phyloP scores from a whole-genome alignment of 2,888 invertebrate species.

The Phortica okadai region DNA sequence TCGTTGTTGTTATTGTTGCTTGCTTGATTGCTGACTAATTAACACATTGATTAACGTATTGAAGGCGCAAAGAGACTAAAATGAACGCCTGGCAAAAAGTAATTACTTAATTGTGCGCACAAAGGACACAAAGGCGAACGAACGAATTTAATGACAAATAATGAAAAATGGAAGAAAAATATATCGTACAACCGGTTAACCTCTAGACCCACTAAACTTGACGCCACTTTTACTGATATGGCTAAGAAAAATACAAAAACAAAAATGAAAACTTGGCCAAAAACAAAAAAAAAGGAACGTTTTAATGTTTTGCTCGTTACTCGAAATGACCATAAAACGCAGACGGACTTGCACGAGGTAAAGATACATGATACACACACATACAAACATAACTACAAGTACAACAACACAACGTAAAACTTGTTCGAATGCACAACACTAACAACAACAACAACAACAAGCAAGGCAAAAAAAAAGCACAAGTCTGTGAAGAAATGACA shows the following conservation, averaged over 20 bases:
- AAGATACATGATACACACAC: slow-evolving; percentile 1
- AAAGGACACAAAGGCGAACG: slow-evolving; percentile 20
- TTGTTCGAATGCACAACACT: slow-evolving; percentile 1
- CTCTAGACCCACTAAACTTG: slow-evolving; percentile 57
- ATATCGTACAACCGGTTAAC: slow-evolving; percentile 48
- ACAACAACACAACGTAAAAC: slow-evolving; percentile 10
- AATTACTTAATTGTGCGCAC: slow-evolving; percentile 2
- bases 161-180: slow-evolving; percentile 33
- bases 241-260: slow-evolving; percentile 38
- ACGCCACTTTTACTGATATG: slow-evolving; percentile 62
- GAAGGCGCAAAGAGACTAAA: slow-evolving; percentile 9
- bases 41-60: slow-evolving; percentile 51
- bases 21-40: slow-evolving; percentile 49
- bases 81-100: slow-evolving; percentile 32
- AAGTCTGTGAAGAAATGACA: slow-evolving; percentile 36
- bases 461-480: slow-evolving; percentile 54
- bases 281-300: background rate
- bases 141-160: background rate
- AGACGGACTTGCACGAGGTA: slow-evolving; percentile 11
- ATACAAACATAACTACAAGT: background rate
- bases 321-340: slow-evolving; percentile 27
- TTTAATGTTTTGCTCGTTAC: slow-evolving; percentile 28
- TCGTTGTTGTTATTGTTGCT: background rate
- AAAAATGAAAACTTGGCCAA: background rate
- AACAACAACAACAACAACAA: slow-evolving; percentile 22